Conservation (phyloP, 2,797 vertebrate genomes). For the Rachycentron canadum region DNA sequence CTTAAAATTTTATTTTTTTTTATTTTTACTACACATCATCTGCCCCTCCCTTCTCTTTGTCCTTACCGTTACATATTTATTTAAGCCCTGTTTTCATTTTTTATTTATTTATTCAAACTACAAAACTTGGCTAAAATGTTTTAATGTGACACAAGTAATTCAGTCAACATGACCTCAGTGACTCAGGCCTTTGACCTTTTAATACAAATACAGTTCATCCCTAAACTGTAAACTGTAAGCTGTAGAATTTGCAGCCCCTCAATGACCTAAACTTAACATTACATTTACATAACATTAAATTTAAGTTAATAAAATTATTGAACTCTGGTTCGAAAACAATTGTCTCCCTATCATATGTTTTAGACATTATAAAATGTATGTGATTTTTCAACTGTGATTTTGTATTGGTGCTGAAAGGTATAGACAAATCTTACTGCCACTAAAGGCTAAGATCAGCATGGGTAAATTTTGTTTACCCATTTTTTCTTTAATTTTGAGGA, state of each 20-base stretch:
- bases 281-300: not conserved
- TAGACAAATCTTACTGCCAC: not conserved
- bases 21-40: constrained; percentile 68
- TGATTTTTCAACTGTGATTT: not conserved
- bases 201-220: not conserved
- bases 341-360: not conserved
- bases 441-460: not conserved
- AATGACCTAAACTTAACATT: not conserved
- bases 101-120: too few species aligned
- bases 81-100: too few species aligned
- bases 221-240: too few species aligned
- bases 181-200: not conserved
- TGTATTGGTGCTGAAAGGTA: not conserved
- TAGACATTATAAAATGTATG: not conserved
- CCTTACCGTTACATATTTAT: constrained; percentile 21
- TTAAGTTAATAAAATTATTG: not conserved
- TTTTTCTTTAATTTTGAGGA: not conserved
- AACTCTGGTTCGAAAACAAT: not conserved
- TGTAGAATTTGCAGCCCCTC: not conserved
- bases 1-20: constrained; percentile 45
- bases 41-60: constrained; percentile 9
- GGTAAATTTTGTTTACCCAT: not conserved
- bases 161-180: not conserved
- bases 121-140: constrained; percentile 61
- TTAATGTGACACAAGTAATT: constrained; percentile 34